Conservation (phyloP, 1,140 invertebrate species). For the Trissolcus basalis region DNA sequence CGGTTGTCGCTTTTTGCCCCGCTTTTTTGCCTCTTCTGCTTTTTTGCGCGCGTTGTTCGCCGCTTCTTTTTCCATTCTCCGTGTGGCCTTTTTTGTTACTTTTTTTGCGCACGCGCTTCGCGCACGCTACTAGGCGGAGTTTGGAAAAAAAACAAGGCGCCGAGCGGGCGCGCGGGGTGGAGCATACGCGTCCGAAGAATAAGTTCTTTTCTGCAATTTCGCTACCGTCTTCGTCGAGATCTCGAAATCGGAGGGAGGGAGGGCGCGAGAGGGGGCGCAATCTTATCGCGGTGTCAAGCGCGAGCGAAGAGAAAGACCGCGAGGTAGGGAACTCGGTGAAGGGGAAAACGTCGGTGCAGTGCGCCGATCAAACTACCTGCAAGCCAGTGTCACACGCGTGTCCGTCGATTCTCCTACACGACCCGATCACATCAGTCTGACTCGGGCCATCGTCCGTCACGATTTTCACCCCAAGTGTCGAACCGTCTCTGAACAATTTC, state of each 20-base stretch:
- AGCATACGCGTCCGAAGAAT: slow-evolving; percentile 42
- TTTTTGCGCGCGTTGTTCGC: slow-evolving; percentile 23
- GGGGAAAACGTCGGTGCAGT: slow-evolving; percentile 62
- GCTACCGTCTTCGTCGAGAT: slow-evolving; percentile 43
- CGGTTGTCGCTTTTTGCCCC: slow-evolving; percentile 31
- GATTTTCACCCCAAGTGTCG: not conserved
- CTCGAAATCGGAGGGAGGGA: slow-evolving; percentile 28
- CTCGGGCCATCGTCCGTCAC: slow-evolving; percentile 9
- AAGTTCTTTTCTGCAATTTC: slow-evolving; percentile 51
- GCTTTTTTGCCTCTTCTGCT: slow-evolving; percentile 17
- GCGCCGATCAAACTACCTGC: slow-evolving; percentile 62
- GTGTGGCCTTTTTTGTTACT: slow-evolving; percentile 34
- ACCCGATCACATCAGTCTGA: slow-evolving; percentile 36
- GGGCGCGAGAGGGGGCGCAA: slow-evolving; percentile 29
- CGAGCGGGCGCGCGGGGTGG: slow-evolving; percentile 36
- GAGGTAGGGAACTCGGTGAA: slow-evolving; percentile 63
- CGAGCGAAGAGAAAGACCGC: slow-evolving; percentile 15
- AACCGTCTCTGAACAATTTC: too few species aligned
- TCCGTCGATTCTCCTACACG: slow-evolving; percentile 61
- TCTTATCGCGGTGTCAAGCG: slow-evolving; percentile 52
- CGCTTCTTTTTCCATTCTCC: slow-evolving; percentile 41
- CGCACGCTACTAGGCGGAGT: slow-evolving; percentile 66
- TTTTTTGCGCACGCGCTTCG: slow-evolving; percentile 48
- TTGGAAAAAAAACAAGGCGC: slow-evolving; percentile 60
- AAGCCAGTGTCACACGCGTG: slow-evolving; percentile 71